These are phyloP conservation scores for Triplophysa yarkandensis DNA, from an alignment of 2,797 vertebrate genomes.

Conservation along the genomic window DNA sequence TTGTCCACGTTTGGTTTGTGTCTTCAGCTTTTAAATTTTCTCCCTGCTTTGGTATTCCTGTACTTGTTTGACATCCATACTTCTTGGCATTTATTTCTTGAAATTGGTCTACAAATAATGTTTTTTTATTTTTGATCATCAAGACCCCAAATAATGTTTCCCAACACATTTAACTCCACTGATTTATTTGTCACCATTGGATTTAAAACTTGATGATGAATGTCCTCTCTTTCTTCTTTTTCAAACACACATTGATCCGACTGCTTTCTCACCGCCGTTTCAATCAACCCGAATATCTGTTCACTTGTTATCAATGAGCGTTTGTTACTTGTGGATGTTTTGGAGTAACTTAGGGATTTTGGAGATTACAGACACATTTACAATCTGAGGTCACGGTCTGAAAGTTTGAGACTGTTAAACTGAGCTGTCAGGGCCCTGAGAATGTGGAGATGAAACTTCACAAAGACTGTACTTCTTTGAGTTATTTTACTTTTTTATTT, in stretches of 20 bases:
- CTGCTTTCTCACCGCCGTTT: not conserved
- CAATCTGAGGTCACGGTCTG: conserved; percentile 19
- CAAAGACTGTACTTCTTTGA: conserved; percentile 76
- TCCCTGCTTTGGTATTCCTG: not conserved
- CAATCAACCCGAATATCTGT: conserved; percentile 21
- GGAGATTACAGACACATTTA: not conserved
- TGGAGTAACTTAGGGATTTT: not conserved
- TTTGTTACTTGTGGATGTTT: not conserved
- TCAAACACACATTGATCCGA: not conserved
- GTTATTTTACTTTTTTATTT: conserved; percentile 68
- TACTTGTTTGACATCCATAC: not conserved
- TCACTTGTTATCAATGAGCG: conserved; percentile 1
- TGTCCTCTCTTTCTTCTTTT: not conserved
- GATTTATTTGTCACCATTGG: too few relatives aligned
- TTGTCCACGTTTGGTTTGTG: not conserved
- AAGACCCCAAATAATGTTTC: not conserved
- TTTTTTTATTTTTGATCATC: not conserved
- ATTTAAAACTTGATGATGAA: too few relatives aligned
- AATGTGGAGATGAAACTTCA: conserved; percentile 62
- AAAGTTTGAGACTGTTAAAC: not conserved
- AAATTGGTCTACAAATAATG: not conserved
- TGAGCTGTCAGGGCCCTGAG: conserved; percentile 45
- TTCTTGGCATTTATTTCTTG: not conserved
- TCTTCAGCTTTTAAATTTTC: not conserved
- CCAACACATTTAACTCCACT: not conserved